These are phyloP conservation scores for Acrobasis repandana DNA, from an alignment of 2,888 invertebrate genomes.

Conservation along the genomic window DNA sequence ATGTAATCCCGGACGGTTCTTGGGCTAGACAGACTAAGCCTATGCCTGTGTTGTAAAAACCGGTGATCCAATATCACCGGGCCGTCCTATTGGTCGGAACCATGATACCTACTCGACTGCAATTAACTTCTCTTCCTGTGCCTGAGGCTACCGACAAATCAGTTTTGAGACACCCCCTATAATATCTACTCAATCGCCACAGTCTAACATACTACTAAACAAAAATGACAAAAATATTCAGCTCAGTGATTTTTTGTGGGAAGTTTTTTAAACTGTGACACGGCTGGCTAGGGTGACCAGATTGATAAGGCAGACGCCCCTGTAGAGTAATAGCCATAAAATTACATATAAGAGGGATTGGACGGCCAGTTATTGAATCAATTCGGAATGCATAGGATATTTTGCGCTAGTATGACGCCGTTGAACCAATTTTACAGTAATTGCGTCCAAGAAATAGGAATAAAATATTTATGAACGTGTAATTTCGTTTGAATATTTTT, in stretches of 20 bases:
- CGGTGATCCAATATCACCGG: constrained; percentile 54
- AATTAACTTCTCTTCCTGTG: constrained; percentile 72
- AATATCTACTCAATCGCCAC: constrained; percentile 34
- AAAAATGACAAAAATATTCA: neutral
- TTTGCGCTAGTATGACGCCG: constrained; percentile 52
- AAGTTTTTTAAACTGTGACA: constrained; percentile 31
- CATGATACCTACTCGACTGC: constrained; percentile 68
- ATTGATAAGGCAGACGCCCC: constrained; percentile 48
- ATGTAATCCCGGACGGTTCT: neutral
- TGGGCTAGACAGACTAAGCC: constrained; percentile 6
- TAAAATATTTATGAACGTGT: constrained; percentile 33
- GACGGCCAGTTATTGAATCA: constrained; percentile 66
- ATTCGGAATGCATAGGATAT: constrained; percentile 70
- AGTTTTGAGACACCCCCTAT: constrained; percentile 56
- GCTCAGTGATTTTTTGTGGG: neutral
- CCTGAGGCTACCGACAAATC: constrained; percentile 70
- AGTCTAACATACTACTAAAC: constrained; percentile 25
- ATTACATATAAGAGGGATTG: constrained; percentile 58
- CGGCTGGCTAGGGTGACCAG: constrained; percentile 44
- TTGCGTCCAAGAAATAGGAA: constrained; percentile 37
- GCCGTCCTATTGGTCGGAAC: constrained; percentile 70
- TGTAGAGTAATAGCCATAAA: constrained; percentile 59
- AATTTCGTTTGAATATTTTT: constrained; percentile 20
- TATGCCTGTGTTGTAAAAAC: constrained; percentile 13
- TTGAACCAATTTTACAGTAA: constrained; percentile 52